phyloP scores from a whole-genome alignment of 2,113 vertebrate genomes.

The Oxygymnocypris stewartii region DNA sequence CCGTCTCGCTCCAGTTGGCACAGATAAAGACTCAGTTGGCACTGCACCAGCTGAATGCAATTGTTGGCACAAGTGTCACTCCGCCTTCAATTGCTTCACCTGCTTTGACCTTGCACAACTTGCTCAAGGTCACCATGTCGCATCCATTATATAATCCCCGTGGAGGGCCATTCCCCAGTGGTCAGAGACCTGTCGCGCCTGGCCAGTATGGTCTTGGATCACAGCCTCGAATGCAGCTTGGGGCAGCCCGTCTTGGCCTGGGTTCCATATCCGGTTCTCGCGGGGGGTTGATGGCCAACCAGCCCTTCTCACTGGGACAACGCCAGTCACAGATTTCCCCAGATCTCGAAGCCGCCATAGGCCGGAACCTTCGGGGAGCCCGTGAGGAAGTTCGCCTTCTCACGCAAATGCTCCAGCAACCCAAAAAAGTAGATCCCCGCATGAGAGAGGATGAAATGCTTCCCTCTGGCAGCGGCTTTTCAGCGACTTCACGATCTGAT shows the following conservation, averaged over 20 bases:
- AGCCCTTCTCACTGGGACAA: slow-evolving; percentile 67
- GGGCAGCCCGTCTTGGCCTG: slow-evolving; percentile 65
- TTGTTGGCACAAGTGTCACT: slow-evolving; percentile 66
- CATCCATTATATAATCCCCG: slow-evolving; percentile 83
- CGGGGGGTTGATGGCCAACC: slow-evolving; percentile 56
- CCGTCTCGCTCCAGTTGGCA: slow-evolving; percentile 86
- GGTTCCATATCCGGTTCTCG: slow-evolving; percentile 50
- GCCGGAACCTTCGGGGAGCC: slow-evolving; percentile 69
- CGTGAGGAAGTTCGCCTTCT: slow-evolving; percentile 76
- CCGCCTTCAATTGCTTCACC: slow-evolving; percentile 64
- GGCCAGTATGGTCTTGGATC: slow-evolving; percentile 69
- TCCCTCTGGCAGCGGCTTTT: slow-evolving; percentile 41
- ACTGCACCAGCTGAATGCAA: slow-evolving; percentile 79
- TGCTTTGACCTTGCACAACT: slow-evolving; percentile 77
- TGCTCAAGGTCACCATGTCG: slow-evolving; percentile 86
- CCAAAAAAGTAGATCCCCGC: slow-evolving; percentile 59
- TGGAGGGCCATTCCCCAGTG: slow-evolving; percentile 77
- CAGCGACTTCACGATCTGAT: slow-evolving; percentile 45
- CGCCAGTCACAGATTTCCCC: slow-evolving; percentile 62
- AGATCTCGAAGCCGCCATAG: slow-evolving; percentile 62
- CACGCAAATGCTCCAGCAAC: slow-evolving; percentile 71
- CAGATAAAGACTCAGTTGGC: slow-evolving; percentile 87
- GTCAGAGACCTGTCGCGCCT: slow-evolving; percentile 73
- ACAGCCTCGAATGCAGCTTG: slow-evolving; percentile 74
- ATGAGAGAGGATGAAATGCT: slow-evolving; percentile 64